Percentiles rank a stretch among this genome's conserved stretches.
Conservation (phyloP, 2,888 invertebrate species). For the Ceratothoa steindachneri region DNA sequence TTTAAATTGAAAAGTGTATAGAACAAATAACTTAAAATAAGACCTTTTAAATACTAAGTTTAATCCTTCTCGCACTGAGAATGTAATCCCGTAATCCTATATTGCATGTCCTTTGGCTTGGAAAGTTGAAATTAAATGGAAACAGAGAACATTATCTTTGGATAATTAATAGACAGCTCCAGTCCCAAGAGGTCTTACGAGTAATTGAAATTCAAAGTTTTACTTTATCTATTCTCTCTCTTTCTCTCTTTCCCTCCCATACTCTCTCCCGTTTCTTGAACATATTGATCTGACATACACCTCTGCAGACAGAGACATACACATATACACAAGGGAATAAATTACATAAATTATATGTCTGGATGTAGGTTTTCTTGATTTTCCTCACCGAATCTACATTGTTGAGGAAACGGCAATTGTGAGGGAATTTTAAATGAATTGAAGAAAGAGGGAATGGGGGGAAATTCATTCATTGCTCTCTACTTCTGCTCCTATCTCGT, state of each 20-base stretch:
- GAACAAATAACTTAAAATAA: background rate
- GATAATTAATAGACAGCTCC: constrained; percentile 2
- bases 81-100: constrained; percentile 2
- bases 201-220: constrained; percentile 15
- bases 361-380: background rate
- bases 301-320: background rate
- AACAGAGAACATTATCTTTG: constrained; percentile 10
- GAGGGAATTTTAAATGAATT: no score
- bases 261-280: background rate
- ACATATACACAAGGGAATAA: background rate
- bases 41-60: constrained; percentile 12
- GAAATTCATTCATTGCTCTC: no score
- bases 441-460: background rate
- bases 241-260: constrained; percentile 4
- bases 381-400: no score
- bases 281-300: background rate
- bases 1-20: background rate
- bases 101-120: background rate
- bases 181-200: background rate
- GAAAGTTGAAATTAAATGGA: constrained; percentile 1
- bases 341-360: background rate
- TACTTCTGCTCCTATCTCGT: no score
- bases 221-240: constrained; percentile 12
- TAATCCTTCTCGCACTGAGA: background rate
- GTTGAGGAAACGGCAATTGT: no score